Conservation (phyloP, 2,113 vertebrate genomes). For the Polyodon spathula region DNA sequence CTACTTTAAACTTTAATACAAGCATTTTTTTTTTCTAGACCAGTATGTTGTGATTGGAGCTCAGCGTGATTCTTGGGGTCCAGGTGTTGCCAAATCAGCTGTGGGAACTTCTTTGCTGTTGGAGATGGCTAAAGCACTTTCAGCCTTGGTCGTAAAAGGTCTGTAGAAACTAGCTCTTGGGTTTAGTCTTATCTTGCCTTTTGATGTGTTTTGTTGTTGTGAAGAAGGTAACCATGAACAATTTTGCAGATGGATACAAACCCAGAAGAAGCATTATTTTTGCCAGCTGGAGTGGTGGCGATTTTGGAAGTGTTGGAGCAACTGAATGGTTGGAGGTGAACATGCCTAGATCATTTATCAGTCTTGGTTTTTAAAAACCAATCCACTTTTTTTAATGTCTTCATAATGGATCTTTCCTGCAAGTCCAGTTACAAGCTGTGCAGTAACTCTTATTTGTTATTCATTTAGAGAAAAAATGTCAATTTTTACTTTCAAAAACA, state of each 20-base stretch:
- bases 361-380: too few relatives aligned
- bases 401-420: too few relatives aligned
- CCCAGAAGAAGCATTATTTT: slow-evolving; percentile 85
- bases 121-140: slow-evolving; percentile 66
- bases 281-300: slow-evolving; percentile 85
- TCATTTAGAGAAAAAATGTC: too few relatives aligned
- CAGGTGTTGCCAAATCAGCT: slow-evolving; percentile 66
- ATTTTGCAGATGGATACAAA: slow-evolving; percentile 61
- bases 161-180: slow-evolving; percentile 14
- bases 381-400: too few relatives aligned
- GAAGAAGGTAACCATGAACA: not conserved
- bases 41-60: slow-evolving; percentile 81
- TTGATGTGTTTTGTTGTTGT: not conserved
- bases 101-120: slow-evolving; percentile 77
- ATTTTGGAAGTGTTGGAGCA: slow-evolving; percentile 83
- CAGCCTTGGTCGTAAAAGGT: slow-evolving; percentile 67
- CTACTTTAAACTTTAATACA: too few relatives aligned
- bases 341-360: not conserved
- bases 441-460: too few relatives aligned
- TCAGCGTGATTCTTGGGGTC: slow-evolving; percentile 81
- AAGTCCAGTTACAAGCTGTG: too few relatives aligned
- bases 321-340: slow-evolving; percentile 92
- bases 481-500: too few relatives aligned
- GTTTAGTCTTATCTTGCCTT: not conserved
- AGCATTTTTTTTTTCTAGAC: slow-evolving; percentile 47